Evolutionary conservation across 2,797 vertebrate species (phyloP), one percentile per base, ranked within the genome.

Genomic region (Scolopax rusticola): DNA sequence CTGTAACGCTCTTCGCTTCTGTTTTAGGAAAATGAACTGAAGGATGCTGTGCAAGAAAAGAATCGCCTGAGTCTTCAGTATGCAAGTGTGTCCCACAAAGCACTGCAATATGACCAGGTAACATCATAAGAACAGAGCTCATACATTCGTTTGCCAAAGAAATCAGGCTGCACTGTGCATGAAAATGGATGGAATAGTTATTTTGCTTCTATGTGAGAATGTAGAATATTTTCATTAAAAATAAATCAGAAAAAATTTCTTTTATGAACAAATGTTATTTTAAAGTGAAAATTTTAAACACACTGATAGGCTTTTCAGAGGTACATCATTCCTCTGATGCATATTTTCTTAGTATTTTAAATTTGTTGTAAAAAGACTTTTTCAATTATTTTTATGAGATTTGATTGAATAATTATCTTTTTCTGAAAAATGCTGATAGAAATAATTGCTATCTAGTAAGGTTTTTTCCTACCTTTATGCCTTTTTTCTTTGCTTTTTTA

Each of bases 41-140:
- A 99, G 96, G 98, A 98, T 98, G 98, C 98, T 75, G 96, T 97
- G 87, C 98, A 97, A 90, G 98, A 98, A 94, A 98, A 98, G 92
- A 97, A 95, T 57, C 96, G 96, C 94, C 95, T 99, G 98, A 99
- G 98, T 97, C 97, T 97, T 77, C 98, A 98, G 76, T 95, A 99
- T 97, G 98, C 98, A 65, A 97, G 81, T 92, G 96, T 96, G 89
- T 98, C 97, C 71, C 93, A 97, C 83, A 98, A 96, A 96, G 97
- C 97, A 15, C 93, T 96, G 91, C 98, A 98, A 30, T 97, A 98
- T 98, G 98, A 98, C 96, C 98, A 99, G 99, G 99, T 99, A 99
- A 98, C 95, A 40, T 53, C 56, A 15, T 11, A 24, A 57, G 19
- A 85, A 47, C 77, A 30, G 45, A 47, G 27, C 59, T 59, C 83